Evolutionary conservation across 1,140 invertebrate genomes (phyloP), one percentile per base, ranked within the genome.

Genomic region (Euura lappo): DNA sequence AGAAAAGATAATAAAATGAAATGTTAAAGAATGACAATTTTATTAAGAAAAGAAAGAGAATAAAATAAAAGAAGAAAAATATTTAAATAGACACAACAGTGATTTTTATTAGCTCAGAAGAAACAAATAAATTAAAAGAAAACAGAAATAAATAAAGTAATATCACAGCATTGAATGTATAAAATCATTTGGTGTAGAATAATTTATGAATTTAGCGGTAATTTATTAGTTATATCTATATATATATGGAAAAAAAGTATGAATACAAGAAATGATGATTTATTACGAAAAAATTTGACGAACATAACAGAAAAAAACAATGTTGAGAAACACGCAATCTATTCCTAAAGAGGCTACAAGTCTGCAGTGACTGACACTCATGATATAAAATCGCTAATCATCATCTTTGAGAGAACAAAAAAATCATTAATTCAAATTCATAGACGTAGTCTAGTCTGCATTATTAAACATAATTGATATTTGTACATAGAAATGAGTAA

Each of bases 71-170:
- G 46, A 6, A 42, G 47, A 10, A 42, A 68, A 70, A 66, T 11
- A 46, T 51, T 45, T 76, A 79, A 71, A 71, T 84, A 85, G 84
- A 85, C 79, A 82, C 80, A 75, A 85, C 83, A 84, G 83, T 84
- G 79, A 85, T 60, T 84, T 85, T 83, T 84, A 83, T 85, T 85
- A 86, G 81, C 79, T 84, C 79, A 60, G 13, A 3, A 11, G 51
- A 60, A 60, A 60, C 51, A n/a, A 60, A 6, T 11, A 6, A 60
- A 60, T 60, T 11, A 60, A 11, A n/a, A 60, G 51, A 60, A 28
- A 28, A 28, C 28, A 28, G 28, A 28, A 28, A 28, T 28, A 28
- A 28, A 28, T 28, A 28, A 28, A 28, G 28, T 28, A 28, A 28
- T 28, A 28, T 28, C 28, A 1, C 28, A 28, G 28, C 28, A 28